Conservation (phyloP, 2,888 invertebrate genomes). For the Alitta virens region DNA sequence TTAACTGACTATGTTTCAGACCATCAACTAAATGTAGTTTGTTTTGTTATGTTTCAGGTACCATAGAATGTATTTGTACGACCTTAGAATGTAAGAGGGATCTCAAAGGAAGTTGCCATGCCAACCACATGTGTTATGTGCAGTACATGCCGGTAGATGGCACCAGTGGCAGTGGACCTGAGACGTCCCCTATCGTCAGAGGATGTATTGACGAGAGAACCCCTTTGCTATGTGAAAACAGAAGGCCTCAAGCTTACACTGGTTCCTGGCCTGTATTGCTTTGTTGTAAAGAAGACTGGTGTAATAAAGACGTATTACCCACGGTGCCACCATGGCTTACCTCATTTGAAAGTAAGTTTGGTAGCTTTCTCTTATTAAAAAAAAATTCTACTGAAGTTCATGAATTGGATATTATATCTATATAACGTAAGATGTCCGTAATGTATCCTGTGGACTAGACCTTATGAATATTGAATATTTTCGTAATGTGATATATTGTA, state of each 20-base stretch:
- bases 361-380: no score
- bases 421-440: no score
- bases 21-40: background rate
- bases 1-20: no score
- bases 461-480: no score
- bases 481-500: no score
- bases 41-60: slow-evolving; percentile 25
- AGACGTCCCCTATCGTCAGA: slow-evolving; percentile 40
- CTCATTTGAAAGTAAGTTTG: slow-evolving; percentile 23
- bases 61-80: slow-evolving; percentile 52
- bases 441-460: no score
- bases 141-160: slow-evolving; percentile 45
- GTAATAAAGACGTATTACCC: slow-evolving; percentile 50
- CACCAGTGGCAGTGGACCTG: slow-evolving; percentile 19
- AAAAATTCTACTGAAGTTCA: no score
- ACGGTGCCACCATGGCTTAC: slow-evolving; percentile 32
- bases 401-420: no score
- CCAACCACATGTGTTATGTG: slow-evolving; percentile 55
- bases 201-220: slow-evolving; percentile 56
- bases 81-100: slow-evolving; percentile 51
- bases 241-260: slow-evolving; percentile 42
- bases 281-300: slow-evolving; percentile 54
- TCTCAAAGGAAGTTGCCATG: slow-evolving; percentile 45
- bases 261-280: slow-evolving; percentile 53
- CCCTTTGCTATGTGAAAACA: slow-evolving; percentile 58